These are phyloP conservation scores for Paralvinella palmiformis DNA, from an alignment of 1,140 invertebrate species.

Conservation along the genomic window DNA sequence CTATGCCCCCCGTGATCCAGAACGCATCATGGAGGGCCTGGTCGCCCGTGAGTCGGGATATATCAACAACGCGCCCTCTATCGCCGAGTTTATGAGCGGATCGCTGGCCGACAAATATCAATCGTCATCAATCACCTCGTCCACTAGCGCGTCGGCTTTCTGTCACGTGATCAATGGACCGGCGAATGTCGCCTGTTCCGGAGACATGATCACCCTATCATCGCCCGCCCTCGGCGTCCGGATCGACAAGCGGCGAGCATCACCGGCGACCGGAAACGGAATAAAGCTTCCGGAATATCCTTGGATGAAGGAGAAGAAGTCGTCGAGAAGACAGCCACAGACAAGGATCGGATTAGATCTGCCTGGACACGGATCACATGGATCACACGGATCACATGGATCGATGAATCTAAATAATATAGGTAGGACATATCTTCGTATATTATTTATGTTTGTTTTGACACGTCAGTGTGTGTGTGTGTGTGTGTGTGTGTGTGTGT, in stretches of 20 bases:
- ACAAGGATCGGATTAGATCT: too few species aligned
- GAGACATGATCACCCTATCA: constrained; percentile 52
- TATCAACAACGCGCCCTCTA: constrained; percentile 85
- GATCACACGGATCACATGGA: too few species aligned
- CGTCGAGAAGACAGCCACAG: constrained; percentile 68
- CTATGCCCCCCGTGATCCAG: too few species aligned
- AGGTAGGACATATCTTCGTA: too few species aligned
- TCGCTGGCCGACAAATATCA: constrained; percentile 50
- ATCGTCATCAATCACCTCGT: constrained; percentile 36
- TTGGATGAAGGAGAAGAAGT: constrained; percentile 98
- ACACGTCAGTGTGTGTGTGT: too few species aligned
- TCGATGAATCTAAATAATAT: too few species aligned
- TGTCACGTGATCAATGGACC: constrained; percentile 18
- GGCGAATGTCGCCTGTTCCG: constrained; percentile 46
- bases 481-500: not conserved
- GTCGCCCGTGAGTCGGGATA: constrained; percentile 87
- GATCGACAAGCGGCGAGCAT: constrained; percentile 37
- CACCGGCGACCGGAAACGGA: constrained; percentile 54
- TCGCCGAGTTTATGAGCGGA: constrained; percentile 82
- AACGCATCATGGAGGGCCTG: too few species aligned
- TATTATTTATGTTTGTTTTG: too few species aligned
- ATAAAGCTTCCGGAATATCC: constrained; percentile 81
- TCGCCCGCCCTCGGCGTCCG: constrained; percentile 46
- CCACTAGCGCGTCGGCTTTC: constrained; percentile 20
- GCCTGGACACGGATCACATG: too few species aligned